Percentiles rank a stretch among this genome's conserved stretches.
phyloP scores from a whole-genome alignment of 2,113 vertebrate genomes.

The Jacana jacana region DNA sequence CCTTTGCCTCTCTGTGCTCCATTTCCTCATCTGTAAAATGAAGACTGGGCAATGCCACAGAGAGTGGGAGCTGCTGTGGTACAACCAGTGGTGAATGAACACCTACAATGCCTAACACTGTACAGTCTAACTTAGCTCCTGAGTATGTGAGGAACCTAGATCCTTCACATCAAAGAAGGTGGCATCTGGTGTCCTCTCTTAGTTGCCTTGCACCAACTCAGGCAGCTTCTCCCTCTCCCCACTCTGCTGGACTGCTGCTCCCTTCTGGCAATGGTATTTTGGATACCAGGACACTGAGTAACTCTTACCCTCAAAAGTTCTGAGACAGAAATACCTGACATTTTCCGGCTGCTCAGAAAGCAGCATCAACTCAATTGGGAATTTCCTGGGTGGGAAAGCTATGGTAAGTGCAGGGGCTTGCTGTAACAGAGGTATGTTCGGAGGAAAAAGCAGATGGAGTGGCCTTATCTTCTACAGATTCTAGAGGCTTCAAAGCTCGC shows the following conservation, averaged over 20 bases:
- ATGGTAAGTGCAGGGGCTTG: background rate
- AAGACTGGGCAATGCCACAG: background rate
- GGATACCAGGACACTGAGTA: background rate
- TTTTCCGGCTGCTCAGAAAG: background rate
- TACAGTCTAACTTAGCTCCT: background rate
- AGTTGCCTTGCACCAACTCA: background rate
- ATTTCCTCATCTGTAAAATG: background rate
- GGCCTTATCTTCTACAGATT: background rate
- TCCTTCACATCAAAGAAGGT: background rate
- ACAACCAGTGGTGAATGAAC: background rate
- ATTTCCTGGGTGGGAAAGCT: background rate
- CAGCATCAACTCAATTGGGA: background rate
- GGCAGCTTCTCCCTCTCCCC: background rate
- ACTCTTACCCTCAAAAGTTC: background rate
- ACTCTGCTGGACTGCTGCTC: background rate
- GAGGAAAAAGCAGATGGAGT: background rate
- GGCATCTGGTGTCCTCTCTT: background rate
- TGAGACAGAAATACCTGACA: background rate
- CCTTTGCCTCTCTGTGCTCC: background rate
- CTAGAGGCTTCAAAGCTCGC: background rate
- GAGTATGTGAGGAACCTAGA: background rate
- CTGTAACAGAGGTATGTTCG: background rate
- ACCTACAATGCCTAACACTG: background rate
- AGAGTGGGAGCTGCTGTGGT: background rate
- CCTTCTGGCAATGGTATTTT: background rate